Evolutionary conservation across 2,797 vertebrate species (phyloP), one percentile per base, ranked within the genome.

Genomic region (Phrynocephalus guinanensis): DNA sequence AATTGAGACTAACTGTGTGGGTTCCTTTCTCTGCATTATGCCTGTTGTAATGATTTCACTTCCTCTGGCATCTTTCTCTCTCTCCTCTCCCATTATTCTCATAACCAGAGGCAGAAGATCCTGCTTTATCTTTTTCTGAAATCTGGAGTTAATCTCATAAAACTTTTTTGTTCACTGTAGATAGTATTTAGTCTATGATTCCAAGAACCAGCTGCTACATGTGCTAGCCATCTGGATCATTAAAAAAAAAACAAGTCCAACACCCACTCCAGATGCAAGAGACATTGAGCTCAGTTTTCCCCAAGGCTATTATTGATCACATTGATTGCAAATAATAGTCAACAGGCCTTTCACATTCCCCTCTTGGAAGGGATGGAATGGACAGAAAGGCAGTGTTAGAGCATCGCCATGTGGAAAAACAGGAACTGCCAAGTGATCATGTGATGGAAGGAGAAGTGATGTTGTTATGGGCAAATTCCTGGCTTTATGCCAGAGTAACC

Each of bases 371-470:
- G 6, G 50, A 50, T 50, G 52, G 33, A 52, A 1, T 38, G 71
- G 78, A 24, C 13, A 73, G 22, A 85, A 85, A 75, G 44, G n/a
- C 44, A 85, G 82, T 33, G 56, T 80, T 77, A 88, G 71, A 88
- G 83, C 83, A 80, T 84, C 83, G 75, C 87, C 87, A 26, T 73
- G 87, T 85, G 87, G 87, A 88, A 44, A 84, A 84, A 84, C 6
- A 9, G 30, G 24, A 70, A 48, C 26, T 84, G 75, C 82, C 70
- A 81, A 81, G 78, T 33, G 38, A 50, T 68, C 30, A 72, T n/a
- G 82, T 52, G 38, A 80, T 52, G n/a, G 68, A 67, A 33, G 72
- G 15, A 22, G 24, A 70, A 72, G 63, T 5, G 18, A 2, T 4
- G 26, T 4, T 77, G 44, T 44, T 52, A 20, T 56, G 52, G 52